Base-by-base conservation (phyloP, 1,140 invertebrate species). In the Leptinotarsa texana region DNA sequence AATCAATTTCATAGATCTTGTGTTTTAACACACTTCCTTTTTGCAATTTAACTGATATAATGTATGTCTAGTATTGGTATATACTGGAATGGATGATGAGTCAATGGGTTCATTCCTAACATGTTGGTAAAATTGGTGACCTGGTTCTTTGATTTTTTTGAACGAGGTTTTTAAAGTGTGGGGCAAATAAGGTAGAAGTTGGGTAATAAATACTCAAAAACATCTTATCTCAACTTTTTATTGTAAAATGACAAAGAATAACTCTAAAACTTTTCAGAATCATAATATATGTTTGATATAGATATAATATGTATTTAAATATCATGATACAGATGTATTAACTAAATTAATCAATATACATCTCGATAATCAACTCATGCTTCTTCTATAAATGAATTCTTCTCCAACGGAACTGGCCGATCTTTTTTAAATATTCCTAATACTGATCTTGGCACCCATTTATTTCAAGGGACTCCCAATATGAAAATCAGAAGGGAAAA, bases 221-320 rank as follows among this genome's bases (percentile, higher is more conserved):
- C 24, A 4, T 21, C 48, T 77, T 73, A 73, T 79, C 70, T 79
- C 74, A 79, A 79, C 78, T 83, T 57, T 84, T 84, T 84, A 84
- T 84, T 84, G 82, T 84, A 84, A 84, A 84, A 84, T 84, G 82
- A 84, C 83, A 83, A 84, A 84, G 83, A 84, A 84, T 83, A 84
- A 84, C 80, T 84, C 83, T 84, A 84, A 84, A 84, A 83, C 77
- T 84, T 81, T 74, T 84, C 81, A 81, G 80, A 83, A 82, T 83
- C 75, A 82, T 79, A 76, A 79, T 80, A 80, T 83, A 82, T 79
- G 81, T 81, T 83, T 84, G 81, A 84, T 84, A 84, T 83, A 83
- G 79, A 78, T 83, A 83, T 82, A 83, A 81, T 81, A 82, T 82
- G 78, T 82, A 82, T 80, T 81, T 75, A 81, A 82, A 78, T 82